phyloP scores from a whole-genome alignment of 2,113 vertebrate species.

The Nipponia nippon region DNA sequence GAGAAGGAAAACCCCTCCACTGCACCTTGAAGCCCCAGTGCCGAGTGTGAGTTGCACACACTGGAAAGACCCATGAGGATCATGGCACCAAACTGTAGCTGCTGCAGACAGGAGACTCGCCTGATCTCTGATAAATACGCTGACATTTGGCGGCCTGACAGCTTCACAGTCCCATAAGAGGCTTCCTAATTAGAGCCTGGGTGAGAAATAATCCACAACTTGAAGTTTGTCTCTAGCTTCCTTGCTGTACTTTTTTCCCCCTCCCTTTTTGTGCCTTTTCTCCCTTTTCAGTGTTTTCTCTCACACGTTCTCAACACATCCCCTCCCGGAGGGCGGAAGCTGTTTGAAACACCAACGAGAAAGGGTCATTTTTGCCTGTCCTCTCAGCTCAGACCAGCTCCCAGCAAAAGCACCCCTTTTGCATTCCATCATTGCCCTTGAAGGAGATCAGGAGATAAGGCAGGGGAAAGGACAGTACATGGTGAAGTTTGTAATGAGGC shows the following conservation, averaged over 20 bases:
- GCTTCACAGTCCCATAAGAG: slow-evolving; percentile 50
- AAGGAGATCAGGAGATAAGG: background rate
- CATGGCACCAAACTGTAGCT: background rate
- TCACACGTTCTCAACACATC: background rate
- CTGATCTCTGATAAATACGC: slow-evolving; percentile 20
- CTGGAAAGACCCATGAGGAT: background rate
- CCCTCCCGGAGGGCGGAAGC: background rate
- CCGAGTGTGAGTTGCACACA: background rate
- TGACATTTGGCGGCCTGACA: slow-evolving; percentile 58
- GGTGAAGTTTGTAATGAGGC: slow-evolving; percentile 2
- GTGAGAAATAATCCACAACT: slow-evolving; percentile 52
- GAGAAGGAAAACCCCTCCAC: background rate
- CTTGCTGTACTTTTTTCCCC: background rate
- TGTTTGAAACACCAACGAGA: slow-evolving; percentile 3
- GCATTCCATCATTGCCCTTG: background rate
- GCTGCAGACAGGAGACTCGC: background rate
- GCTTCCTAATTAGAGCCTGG: slow-evolving; percentile 64
- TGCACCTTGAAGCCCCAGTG: background rate
- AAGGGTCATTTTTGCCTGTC: background rate
- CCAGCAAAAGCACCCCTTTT: background rate
- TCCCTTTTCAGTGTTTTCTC: background rate
- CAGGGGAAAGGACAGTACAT: background rate
- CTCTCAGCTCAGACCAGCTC: slow-evolving; percentile 5
- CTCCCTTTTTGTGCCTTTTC: background rate
- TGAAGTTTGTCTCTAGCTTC: slow-evolving; percentile 39